Evolutionary conservation across 2,888 invertebrate species (phyloP), one percentile per base, ranked within the genome.

Genomic region (Seira sanloemensis): DNA sequence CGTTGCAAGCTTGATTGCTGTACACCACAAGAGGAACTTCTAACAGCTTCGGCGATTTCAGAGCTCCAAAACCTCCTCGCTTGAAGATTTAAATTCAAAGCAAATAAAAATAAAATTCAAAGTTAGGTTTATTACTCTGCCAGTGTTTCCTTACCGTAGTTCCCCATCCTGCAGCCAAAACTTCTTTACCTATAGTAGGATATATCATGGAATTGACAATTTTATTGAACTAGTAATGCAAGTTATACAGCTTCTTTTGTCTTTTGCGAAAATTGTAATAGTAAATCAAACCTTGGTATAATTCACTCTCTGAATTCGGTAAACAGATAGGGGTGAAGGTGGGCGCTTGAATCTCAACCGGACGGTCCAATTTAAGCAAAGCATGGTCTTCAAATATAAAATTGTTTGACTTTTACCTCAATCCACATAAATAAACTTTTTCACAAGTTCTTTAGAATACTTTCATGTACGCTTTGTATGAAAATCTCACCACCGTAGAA

Each of bases 131-230:
- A n/a, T 67, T 19, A 65, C 5, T 21, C 5, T n/a, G 21, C 21
- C n/a, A n/a, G n/a, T 50, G n/a, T 46, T 37, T 46, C 21, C 73
- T 72, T 23, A 73, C 73, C 9, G 79, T 76, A 1, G 86, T 87
- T 58, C 88, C 88, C 88, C 88, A 87, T 21, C 88, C 89, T n/a
- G 88, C 87, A 7, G 87, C 89, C 68, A 88, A 84, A 1, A 88
- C 89, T 67, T 89, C 88, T 62, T 66, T 77, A 2, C 87, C n/a
- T n/a, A n/a, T n/a, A n/a, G n/a, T n/a, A n/a, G n/a, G n/a, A n/a
- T n/a, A n/a, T n/a, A n/a, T n/a, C n/a, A n/a, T n/a, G n/a, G n/a
- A n/a, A n/a, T n/a, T n/a, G n/a, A n/a, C n/a, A n/a, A n/a, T n/a
- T n/a, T n/a, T n/a, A n/a, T n/a, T n/a, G n/a, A n/a, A n/a, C n/a